These are phyloP conservation scores for Beroe forskalii DNA, from an alignment of 37 sponge, comb jelly and placozoan genomes.

Conservation along the genomic window DNA sequence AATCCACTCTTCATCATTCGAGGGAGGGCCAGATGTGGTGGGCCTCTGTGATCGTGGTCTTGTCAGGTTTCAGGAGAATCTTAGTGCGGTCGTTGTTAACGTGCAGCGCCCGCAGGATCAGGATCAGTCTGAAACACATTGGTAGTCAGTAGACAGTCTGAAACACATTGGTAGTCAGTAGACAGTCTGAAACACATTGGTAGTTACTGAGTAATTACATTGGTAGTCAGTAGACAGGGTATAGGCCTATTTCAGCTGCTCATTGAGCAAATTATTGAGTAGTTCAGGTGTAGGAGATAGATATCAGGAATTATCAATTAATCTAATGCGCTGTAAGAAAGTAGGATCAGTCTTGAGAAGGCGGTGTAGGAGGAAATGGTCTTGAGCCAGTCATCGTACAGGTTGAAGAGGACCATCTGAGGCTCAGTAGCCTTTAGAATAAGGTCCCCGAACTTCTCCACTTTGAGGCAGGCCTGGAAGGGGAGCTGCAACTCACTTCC, in stretches of 20 bases:
- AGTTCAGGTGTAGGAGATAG: no score
- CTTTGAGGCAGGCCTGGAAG: conserved; percentile 98
- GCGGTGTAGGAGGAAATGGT: conserved; percentile 98
- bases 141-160: conserved; percentile 69
- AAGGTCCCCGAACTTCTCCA: conserved; percentile 97
- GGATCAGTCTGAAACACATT: conserved; percentile 95
- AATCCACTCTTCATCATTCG: conserved; percentile 96
- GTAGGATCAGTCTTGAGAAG: no score
- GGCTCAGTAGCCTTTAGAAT: conserved; percentile 98
- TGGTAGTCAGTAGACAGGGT: no score
- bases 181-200: conserved; percentile 69
- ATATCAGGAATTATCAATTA: no score
- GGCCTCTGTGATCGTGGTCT: conserved; percentile 97
- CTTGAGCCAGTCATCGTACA: conserved; percentile 99
- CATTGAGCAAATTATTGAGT: no score
- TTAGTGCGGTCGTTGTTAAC: conserved; percentile 97
- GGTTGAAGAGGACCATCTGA: conserved; percentile 99
- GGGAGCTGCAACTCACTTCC: conserved; percentile 99
- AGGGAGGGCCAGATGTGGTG: conserved; percentile 99
- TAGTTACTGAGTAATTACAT: background rate
- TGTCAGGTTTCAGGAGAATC: conserved; percentile 98
- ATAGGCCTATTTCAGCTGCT: no score
- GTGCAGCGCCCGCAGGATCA: conserved; percentile 97
- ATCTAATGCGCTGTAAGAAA: no score
- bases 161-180: background rate